Evolutionary conservation across 2,113 vertebrate genomes (phyloP).

Genomic region (Pituophis catenifer): DNA sequence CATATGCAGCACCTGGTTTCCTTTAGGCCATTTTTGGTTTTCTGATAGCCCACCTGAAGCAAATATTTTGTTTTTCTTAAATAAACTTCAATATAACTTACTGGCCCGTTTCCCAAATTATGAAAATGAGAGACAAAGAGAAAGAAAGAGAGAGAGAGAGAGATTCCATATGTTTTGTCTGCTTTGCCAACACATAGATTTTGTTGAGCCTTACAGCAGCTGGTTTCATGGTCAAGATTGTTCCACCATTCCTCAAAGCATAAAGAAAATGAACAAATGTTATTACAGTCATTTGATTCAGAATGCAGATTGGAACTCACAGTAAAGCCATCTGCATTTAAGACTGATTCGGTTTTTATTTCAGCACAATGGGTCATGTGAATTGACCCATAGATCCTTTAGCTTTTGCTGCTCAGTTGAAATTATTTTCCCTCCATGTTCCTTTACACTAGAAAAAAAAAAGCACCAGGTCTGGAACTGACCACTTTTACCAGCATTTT

Average conservation of each 20-base stretch:
- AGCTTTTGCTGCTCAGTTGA: slow-evolving; percentile 43
- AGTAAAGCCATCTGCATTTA: slow-evolving; percentile 12
- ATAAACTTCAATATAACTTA: neutral
- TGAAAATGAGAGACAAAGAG: neutral
- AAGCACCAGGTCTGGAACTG: slow-evolving; percentile 30
- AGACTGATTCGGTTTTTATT: neutral
- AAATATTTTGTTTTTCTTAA: neutral
- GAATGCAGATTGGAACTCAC: neutral
- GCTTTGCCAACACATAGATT: neutral
- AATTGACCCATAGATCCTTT: slow-evolving; percentile 26
- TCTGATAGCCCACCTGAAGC: neutral
- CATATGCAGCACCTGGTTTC: neutral
- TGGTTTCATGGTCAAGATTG: neutral
- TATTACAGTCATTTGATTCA: neutral
- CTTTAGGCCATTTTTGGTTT: neutral
- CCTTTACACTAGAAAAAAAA: slow-evolving; percentile 54
- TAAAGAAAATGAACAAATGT: neutral
- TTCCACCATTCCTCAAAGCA: neutral
- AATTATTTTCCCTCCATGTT: slow-evolving; percentile 44
- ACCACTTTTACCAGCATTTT: slow-evolving; percentile 26
- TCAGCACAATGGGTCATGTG: slow-evolving; percentile 3
- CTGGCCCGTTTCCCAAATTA: neutral
- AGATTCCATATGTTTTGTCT: neutral
- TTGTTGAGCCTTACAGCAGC: neutral
- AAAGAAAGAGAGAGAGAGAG: no score